Evolutionary conservation across 92 coral and sea anemone genomes (phyloP), one percentile per base, ranked within the genome.

Genomic region (Actinostola sp.): DNA sequence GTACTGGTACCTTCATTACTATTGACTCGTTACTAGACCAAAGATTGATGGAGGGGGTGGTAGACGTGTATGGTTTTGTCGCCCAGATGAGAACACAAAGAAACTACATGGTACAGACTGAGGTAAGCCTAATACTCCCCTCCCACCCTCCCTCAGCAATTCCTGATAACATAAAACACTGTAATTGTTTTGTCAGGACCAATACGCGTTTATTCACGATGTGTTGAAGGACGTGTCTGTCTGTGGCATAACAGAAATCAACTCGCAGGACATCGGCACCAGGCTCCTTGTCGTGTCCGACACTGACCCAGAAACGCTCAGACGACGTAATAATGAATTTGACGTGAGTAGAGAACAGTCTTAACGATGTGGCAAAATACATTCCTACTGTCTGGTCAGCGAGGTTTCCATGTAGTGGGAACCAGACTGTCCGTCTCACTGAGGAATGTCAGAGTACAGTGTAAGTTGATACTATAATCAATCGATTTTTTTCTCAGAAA

Each of bases 1-100:
- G 98, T 33, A 85, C 98, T 26, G 98, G 98, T 8, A 88, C 92
- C 10, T 94, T 94, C 54, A 94, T 94, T 27, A 91, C 89, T 3
- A 82, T 94, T 24, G 93, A 94, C 74, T 88, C 97, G 2, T 76
- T 94, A 71, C 62, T 94, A 71, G 97, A 94, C 21, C 98, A 94
- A 75, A 85, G 92, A 92, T 82, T 83, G 66, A 78, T 86, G 34
- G 98, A 94, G 84, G 93, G 89, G 65, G 78, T 83, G 71, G 95
- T 86, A 7, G 98, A 94, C 73, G 90, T 91, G 72, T 88, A 64
- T 73, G 91, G 97, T 15, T 94, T 91, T 86, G 92, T 88, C 10
- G 80, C 97, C 10, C 88, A 80, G 56, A 89, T 94, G 95, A 81
- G 98, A 42, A 84, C 84, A 42, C 97, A 91, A 59, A 82, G 98